Evolutionary conservation across 2,888 invertebrate species (phyloP).

Genomic region (Seira musarum): DNA sequence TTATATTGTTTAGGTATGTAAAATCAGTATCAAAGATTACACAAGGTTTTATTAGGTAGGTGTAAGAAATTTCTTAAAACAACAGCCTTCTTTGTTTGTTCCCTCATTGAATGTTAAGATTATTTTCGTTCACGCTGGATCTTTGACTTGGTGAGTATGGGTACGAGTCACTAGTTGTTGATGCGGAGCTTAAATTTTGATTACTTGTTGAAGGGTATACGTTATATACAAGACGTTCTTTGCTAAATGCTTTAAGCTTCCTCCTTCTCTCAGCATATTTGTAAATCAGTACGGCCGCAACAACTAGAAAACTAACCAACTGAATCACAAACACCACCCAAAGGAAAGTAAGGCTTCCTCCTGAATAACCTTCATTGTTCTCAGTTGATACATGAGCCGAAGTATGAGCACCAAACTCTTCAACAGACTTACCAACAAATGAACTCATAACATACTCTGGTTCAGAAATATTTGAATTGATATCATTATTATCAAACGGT

Average conservation of each 20-base stretch:
- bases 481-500: not conserved
- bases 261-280: conserved; percentile 45
- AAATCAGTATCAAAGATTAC: no score
- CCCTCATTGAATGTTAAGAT: conserved; percentile 34
- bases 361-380: conserved; percentile 21
- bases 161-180: conserved; percentile 28
- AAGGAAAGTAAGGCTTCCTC: conserved; percentile 31
- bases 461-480: not conserved
- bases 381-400: conserved; percentile 33
- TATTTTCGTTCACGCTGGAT: conserved; percentile 53
- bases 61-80: not conserved
- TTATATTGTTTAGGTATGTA: no score
- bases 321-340: conserved; percentile 64
- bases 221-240: conserved; percentile 62
- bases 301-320: conserved; percentile 40
- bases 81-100: not conserved
- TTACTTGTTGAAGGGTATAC: conserved; percentile 45
- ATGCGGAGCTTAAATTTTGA: conserved; percentile 31
- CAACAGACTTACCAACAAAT: not conserved
- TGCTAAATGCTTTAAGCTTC: conserved; percentile 54
- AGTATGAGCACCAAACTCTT: conserved; percentile 30
- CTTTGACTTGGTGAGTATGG: conserved; percentile 39
- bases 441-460: conserved; percentile 38
- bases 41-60: no score
- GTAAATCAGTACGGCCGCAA: conserved; percentile 46